These are phyloP conservation scores for Rhaphigaster nebulosa DNA, from an alignment of 2,888 invertebrate genomes.

Conservation along the genomic window DNA sequence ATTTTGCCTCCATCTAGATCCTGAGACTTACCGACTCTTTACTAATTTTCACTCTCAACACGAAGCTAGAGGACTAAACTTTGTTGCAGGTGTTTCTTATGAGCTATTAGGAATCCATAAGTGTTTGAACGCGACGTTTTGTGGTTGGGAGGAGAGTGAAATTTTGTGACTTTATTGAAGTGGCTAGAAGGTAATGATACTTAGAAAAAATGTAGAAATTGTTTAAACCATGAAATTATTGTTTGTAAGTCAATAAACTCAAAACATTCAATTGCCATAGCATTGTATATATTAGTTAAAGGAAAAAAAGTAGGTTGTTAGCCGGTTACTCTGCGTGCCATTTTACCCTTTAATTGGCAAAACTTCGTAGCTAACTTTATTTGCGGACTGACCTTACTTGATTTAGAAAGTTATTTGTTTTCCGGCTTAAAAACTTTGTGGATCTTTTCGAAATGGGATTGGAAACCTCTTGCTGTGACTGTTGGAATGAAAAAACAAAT, in stretches of 20 bases:
- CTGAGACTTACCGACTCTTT: not conserved
- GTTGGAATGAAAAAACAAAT: not conserved
- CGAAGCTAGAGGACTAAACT: not conserved
- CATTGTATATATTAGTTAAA: not conserved
- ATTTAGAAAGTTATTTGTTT: constrained; percentile 7
- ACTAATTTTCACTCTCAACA: not conserved
- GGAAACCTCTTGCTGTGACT: not conserved
- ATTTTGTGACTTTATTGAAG: not conserved
- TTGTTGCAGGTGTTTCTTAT: not conserved
- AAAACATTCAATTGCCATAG: not conserved
- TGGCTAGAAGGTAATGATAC: no score
- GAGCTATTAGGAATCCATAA: not conserved
- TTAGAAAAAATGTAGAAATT: no score
- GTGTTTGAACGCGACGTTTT: not conserved
- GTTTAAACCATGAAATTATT: no score
- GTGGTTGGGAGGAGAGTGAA: not conserved
- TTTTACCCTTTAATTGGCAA: not conserved
- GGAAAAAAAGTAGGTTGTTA: not conserved
- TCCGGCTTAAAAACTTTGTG: not conserved
- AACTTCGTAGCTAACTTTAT: not conserved
- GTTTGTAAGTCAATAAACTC: no score
- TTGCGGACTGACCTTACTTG: constrained; percentile 1
- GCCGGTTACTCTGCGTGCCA: not conserved
- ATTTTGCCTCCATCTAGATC: not conserved
- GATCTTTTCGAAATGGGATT: not conserved